Evolutionary conservation across 2,888 invertebrate species (phyloP).

Genomic region (Drosophila acutilabella): DNA sequence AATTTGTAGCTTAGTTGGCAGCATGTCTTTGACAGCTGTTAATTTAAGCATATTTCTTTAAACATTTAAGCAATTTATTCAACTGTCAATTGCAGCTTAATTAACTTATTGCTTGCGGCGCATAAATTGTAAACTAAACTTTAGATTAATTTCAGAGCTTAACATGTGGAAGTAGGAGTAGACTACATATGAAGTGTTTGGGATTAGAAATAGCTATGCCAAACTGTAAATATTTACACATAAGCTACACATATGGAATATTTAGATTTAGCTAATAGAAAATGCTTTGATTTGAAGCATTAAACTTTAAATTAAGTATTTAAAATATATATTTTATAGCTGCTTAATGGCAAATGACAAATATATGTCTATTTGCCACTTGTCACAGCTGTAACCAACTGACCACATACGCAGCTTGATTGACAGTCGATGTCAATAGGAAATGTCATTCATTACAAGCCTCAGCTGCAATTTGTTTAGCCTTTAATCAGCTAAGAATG

Average conservation of each 20-base stretch:
- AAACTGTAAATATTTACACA: no score
- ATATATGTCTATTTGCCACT: background rate
- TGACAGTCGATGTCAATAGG: background rate
- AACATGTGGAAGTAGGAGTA: background rate
- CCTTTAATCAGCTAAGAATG: constrained; percentile 58
- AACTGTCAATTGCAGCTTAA: constrained; percentile 22
- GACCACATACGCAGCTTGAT: background rate
- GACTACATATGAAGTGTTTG: no score
- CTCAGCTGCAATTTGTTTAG: constrained; percentile 53
- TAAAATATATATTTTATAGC: no score
- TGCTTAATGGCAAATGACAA: no score
- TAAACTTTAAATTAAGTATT: no score
- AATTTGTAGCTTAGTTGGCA: background rate
- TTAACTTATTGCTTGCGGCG: constrained; percentile 15
- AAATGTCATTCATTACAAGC: constrained; percentile 24
- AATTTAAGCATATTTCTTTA: constrained; percentile 14
- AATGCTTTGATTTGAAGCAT: no score
- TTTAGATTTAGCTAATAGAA: no score
- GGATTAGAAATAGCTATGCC: no score
- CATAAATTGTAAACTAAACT: background rate
- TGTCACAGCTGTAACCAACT: constrained; percentile 21
- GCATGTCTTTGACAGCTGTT: constrained; percentile 6
- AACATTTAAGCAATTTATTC: constrained; percentile 17
- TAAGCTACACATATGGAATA: no score
- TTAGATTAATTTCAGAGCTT: background rate